A percentile compares a stretch with the other conserved stretches of the same genome.
Conservation (phyloP, 2,113 vertebrate genomes). For the Eurystomus gularis region DNA sequence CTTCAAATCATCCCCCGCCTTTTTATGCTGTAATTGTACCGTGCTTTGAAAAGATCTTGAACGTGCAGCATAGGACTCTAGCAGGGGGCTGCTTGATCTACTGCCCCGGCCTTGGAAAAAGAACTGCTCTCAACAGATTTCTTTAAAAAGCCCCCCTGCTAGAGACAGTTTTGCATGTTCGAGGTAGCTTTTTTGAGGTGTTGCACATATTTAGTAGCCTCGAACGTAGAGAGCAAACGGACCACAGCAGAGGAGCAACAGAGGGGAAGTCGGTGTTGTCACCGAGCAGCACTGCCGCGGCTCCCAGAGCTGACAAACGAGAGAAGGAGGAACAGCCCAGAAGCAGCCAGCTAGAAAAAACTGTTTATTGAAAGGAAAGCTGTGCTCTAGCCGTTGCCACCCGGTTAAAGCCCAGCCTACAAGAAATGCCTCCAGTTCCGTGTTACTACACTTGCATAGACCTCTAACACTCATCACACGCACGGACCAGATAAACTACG, state of each 20-base stretch:
- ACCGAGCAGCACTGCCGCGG: background rate
- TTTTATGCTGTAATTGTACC: background rate
- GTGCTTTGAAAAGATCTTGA: background rate
- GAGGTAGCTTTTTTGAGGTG: background rate
- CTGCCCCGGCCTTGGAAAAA: background rate
- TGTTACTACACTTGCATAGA: background rate
- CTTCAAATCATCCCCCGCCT: background rate
- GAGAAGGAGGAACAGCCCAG: background rate
- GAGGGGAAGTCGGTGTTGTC: background rate
- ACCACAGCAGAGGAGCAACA: background rate
- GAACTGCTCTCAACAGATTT: accelerated
- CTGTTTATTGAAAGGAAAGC: background rate
- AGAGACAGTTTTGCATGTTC: background rate
- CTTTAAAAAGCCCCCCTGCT: background rate
- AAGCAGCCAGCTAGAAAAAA: background rate
- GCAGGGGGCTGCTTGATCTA: background rate
- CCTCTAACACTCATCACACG: background rate
- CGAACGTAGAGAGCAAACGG: background rate
- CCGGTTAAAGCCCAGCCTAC: background rate
- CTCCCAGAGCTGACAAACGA: background rate
- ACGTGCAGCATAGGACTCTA: accelerated
- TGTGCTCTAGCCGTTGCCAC: background rate
- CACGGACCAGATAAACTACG: background rate
- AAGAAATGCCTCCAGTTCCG: background rate
- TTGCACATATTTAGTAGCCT: background rate